Base-by-base conservation (phyloP, 2,888 invertebrate genomes). In the Alviniconcha strummeri region DNA sequence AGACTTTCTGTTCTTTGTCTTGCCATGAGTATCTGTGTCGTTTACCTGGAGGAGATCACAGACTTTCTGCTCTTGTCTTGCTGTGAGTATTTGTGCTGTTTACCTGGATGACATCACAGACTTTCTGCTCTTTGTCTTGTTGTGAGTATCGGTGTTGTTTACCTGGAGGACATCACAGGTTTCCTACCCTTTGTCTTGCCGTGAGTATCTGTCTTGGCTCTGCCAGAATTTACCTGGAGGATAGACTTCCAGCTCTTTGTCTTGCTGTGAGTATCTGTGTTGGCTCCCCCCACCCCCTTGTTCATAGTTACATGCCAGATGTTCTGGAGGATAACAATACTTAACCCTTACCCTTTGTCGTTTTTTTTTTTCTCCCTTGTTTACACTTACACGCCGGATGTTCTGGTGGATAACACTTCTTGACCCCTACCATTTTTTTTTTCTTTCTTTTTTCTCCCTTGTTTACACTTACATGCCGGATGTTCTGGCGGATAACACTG, bases 71-170 rank as follows among this genome's bases (percentile, higher is more conserved):
- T 98, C 64, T 98, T 93, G 96, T 97, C 5, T 95, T 98, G 91
- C 98, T 98, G 97, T 97, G 94, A 96, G 97, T 96, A n/a, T n/a
- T n/a, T n/a, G n/a, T n/a, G n/a, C n/a, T n/a, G n/a, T 98, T 97
- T 95, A 98, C 94, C 96, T 99, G 89, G 99, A 99, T 94, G 99
- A 99, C 93, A 96, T 99, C 90, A 98, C 99, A 15, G 99, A 99
- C 94, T 98, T 99, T 94, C 95, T 99, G 91, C 95, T 98, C 64
- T 98, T 98, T 93, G 96, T 97, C 5, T 95, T 98, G 91, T 98
- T 98, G 97, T 97, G 94, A 96, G 97, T 96, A 19, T 5, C 11
- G 1, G 4, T 76, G 52, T 17, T n/a, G n/a, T n/a, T n/a, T n/a
- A 98, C 94, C 96, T 99, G 89, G 99, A 99, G 94, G 99, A 99